Percentiles rank a stretch among this genome's conserved stretches.
phyloP scores from a whole-genome alignment of 2,888 invertebrate genomes.

The Leptinotarsa haldemani region DNA sequence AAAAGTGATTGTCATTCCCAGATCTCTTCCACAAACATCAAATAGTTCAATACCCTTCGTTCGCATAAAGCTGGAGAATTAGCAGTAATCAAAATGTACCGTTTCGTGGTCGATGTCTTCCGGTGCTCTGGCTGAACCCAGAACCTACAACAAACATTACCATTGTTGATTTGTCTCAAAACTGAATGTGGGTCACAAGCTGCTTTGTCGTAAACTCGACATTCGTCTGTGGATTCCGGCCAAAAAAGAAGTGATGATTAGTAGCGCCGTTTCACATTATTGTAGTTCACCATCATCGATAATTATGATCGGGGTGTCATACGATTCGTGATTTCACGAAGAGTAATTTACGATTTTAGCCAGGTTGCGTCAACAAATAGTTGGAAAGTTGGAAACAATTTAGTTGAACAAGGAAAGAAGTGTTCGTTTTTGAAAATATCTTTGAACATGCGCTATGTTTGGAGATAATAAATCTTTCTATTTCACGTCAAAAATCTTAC shows the following conservation, averaged over 20 bases:
- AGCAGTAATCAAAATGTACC: not conserved
- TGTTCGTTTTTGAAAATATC: too few relatives aligned
- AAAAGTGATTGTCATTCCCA: not conserved
- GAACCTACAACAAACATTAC: not conserved
- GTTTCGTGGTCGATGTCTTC: not conserved
- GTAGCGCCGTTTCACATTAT: not conserved
- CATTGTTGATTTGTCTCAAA: constrained; percentile 8
- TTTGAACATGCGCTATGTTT: too few relatives aligned
- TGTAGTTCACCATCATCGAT: too few relatives aligned
- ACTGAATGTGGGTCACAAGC: constrained; percentile 1
- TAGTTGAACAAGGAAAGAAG: too few relatives aligned
- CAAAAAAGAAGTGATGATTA: not conserved
- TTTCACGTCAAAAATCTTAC: too few relatives aligned
- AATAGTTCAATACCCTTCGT: not conserved
- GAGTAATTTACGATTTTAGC: not conserved
- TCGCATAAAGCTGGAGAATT: not conserved
- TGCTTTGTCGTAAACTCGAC: not conserved
- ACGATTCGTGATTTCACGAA: too few relatives aligned
- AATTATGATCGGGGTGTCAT: too few relatives aligned
- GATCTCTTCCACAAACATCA: not conserved
- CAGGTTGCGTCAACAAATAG: too few relatives aligned
- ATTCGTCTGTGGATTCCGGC: not conserved
- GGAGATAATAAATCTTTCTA: too few relatives aligned
- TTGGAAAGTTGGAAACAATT: too few relatives aligned
- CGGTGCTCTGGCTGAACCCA: not conserved